Conservation (phyloP, 2,888 invertebrate genomes). For the Drosophila austrosaltans region DNA sequence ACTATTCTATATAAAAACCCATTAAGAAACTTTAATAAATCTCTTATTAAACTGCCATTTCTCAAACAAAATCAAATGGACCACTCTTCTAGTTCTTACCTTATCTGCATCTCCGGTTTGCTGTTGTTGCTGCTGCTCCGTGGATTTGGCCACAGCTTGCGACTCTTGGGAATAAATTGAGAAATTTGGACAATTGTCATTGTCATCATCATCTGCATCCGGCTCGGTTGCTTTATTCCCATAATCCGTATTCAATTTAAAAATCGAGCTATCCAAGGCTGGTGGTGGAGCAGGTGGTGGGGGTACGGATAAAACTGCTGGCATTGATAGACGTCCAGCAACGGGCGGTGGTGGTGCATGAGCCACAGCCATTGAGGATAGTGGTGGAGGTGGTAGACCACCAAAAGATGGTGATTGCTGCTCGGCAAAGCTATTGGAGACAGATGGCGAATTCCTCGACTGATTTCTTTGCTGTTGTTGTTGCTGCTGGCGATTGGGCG, state of each 20-base stretch:
- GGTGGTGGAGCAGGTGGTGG: constrained; percentile 82
- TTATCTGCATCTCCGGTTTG: constrained; percentile 61
- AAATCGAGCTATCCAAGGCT: constrained; percentile 75
- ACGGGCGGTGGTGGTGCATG: constrained; percentile 53
- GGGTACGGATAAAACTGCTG: constrained; percentile 70
- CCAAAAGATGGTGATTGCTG: constrained; percentile 42
- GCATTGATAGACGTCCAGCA: constrained; percentile 58
- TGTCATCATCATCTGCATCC: constrained; percentile 84
- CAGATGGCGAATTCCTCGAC: neutral
- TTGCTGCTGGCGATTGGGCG: constrained; percentile 68
- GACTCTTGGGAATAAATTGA: constrained; percentile 93
- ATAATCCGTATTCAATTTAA: constrained; percentile 80
- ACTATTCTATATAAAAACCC: too few species aligned
- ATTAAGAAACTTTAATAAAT: too few species aligned
- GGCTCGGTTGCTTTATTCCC: constrained; percentile 72
- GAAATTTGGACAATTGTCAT: constrained; percentile 92
- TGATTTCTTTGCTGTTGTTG: constrained; percentile 48
- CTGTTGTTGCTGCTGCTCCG: constrained; percentile 57
- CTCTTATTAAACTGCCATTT: too few species aligned
- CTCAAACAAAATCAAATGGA: neutral
- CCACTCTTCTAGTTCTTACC: constrained; percentile 67
- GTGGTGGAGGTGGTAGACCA: neutral
- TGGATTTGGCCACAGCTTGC: constrained; percentile 85
- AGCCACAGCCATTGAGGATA: constrained; percentile 15
- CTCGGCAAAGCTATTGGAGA: constrained; percentile 12